phyloP scores from a whole-genome alignment of 2,888 invertebrate genomes.

The Diabrotica balteata region DNA sequence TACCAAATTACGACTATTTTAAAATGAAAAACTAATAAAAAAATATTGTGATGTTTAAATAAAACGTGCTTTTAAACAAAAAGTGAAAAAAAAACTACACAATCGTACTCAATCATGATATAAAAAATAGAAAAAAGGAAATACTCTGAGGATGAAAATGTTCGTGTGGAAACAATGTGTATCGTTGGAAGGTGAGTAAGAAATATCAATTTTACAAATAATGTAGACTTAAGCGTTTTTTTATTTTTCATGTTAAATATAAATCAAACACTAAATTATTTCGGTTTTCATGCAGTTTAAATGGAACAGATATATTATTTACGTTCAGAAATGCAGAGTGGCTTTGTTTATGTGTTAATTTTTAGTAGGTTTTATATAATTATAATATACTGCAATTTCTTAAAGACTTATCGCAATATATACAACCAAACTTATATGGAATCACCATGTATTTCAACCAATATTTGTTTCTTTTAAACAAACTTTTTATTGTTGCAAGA shows the following conservation, averaged over 20 bases:
- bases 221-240: background rate
- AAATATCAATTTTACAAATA: constrained; percentile 21
- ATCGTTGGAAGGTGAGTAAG: constrained; percentile 53
- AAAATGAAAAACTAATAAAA: too few relatives aligned
- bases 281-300: background rate
- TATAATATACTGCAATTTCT: too few relatives aligned
- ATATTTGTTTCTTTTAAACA: too few relatives aligned
- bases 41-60: background rate
- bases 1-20: too few relatives aligned
- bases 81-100: background rate
- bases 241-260: background rate
- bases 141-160: constrained; percentile 40
- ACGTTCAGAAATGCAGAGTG: too few relatives aligned
- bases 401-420: too few relatives aligned
- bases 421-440: too few relatives aligned
- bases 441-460: too few relatives aligned
- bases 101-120: background rate
- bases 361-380: too few relatives aligned
- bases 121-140: constrained; percentile 7
- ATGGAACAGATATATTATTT: background rate
- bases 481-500: too few relatives aligned
- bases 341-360: too few relatives aligned
- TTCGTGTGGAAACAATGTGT: constrained; percentile 58
- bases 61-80: background rate
- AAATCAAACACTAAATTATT: background rate